Conservation (phyloP, 2,888 invertebrate genomes). For the Epistrophella euchroma region DNA sequence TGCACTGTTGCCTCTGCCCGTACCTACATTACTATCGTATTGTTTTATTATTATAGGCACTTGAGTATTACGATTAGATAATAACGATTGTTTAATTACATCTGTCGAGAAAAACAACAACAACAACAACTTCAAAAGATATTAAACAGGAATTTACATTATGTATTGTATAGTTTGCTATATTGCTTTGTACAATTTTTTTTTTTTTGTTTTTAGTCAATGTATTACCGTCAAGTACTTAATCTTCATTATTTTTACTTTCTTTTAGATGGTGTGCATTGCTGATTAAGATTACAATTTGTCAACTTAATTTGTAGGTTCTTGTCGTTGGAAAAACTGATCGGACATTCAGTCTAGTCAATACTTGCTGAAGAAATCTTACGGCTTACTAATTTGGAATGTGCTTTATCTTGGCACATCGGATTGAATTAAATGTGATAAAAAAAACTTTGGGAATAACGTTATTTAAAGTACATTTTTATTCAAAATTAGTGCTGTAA, state of each 20-base stretch:
- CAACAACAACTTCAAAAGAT: slow-evolving; percentile 4
- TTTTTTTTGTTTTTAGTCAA: slow-evolving; percentile 4
- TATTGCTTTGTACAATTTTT: slow-evolving; percentile 8
- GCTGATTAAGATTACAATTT: slow-evolving; percentile 38
- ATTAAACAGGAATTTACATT: slow-evolving; percentile 1
- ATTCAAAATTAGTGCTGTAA: neutral
- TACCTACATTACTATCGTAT: neutral
- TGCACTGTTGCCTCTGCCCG: neutral
- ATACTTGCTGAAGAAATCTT: neutral
- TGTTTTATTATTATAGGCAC: slow-evolving; percentile 26
- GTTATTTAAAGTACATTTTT: neutral
- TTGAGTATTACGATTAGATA: slow-evolving; percentile 37
- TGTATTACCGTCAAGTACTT: neutral
- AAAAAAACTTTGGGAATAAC: too few relatives aligned
- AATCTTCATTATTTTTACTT: slow-evolving; percentile 19
- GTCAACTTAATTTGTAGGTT: neutral
- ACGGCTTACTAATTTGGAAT: neutral
- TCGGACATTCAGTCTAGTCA: slow-evolving; percentile 44
- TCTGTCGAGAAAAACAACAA: slow-evolving; percentile 18
- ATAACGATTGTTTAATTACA: slow-evolving; percentile 26
- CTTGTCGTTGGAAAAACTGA: slow-evolving; percentile 25
- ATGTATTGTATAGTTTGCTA: neutral
- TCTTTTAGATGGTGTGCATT: slow-evolving; percentile 36
- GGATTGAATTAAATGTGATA: neutral
- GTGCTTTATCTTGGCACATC: neutral